Percentiles rank a stretch among this genome's conserved stretches.
Conservation (phyloP, 2,797 vertebrate genomes). For the Pseudotriccus pelzelni region DNA sequence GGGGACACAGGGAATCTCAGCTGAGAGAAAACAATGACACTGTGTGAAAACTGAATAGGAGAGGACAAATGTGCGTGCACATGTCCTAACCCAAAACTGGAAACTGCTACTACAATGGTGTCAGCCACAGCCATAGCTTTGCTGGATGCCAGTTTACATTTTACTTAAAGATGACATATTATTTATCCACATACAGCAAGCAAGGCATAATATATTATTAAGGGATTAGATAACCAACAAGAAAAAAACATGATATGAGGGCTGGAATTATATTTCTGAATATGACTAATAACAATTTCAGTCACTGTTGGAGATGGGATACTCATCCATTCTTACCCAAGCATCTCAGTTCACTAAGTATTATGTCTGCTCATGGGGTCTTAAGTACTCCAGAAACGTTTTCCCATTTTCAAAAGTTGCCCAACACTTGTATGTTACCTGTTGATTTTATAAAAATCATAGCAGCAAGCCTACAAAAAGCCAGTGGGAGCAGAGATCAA, state of each 20-base stretch:
- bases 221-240: neutral
- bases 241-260: neutral
- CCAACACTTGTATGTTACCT: neutral
- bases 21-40: neutral
- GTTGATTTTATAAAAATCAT: neutral
- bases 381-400: neutral
- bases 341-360: neutral
- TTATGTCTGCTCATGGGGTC: neutral
- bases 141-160: neutral
- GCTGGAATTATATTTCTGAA: neutral
- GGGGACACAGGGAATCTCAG: neutral
- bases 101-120: neutral
- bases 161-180: neutral
- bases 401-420: neutral
- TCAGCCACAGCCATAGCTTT: neutral
- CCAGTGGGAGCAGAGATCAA: neutral
- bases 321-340: neutral
- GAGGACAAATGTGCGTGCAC: neutral
- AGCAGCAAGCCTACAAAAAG: neutral
- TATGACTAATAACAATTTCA: neutral
- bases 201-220: neutral
- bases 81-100: neutral
- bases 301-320: neutral
- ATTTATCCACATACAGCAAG: neutral
- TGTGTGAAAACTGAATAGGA: neutral